These are phyloP conservation scores for Drosophila rufa DNA, from an alignment of 1,140 invertebrate species.

Conservation along the genomic window DNA sequence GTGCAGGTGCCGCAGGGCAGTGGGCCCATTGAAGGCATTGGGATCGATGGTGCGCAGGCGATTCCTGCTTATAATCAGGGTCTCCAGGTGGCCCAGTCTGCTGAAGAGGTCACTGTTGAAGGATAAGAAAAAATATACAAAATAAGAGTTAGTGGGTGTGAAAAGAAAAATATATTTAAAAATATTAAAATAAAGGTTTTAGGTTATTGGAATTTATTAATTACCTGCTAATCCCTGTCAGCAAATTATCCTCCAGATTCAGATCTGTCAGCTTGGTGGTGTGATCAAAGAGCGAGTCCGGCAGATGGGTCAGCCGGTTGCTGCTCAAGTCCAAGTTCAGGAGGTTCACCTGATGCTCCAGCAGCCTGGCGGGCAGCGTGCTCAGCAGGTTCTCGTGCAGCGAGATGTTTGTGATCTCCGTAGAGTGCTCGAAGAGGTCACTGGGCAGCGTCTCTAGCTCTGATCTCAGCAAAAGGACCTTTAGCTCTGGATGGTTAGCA, in stretches of 20 bases:
- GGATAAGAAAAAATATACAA: background rate
- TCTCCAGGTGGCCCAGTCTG: conserved; percentile 50
- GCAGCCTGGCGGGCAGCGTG: conserved; percentile 86
- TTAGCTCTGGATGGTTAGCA: conserved; percentile 86
- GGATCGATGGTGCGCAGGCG: conserved; percentile 42
- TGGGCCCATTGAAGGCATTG: conserved; percentile 31
- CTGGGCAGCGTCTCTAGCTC: conserved; percentile 85
- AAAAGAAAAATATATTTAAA: too few species aligned
- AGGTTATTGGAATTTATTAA: background rate
- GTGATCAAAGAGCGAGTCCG: conserved; percentile 86
- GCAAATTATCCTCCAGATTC: conserved; percentile 86
- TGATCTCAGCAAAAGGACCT: conserved; percentile 86
- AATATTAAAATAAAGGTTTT: too few species aligned
- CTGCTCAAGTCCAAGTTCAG: conserved; percentile 86
- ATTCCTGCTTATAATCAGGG: conserved; percentile 67
- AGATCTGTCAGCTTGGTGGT: conserved; percentile 86
- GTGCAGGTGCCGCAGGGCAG: conserved; percentile 42
- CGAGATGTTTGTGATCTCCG: conserved; percentile 86
- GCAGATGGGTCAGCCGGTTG: conserved; percentile 86
- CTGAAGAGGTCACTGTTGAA: conserved; percentile 55
- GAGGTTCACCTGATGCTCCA: conserved; percentile 87
- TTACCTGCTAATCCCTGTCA: conserved; percentile 86
- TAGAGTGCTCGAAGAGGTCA: conserved; percentile 87
- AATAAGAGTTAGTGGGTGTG: background rate
- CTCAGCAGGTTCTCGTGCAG: conserved; percentile 87